These are phyloP conservation scores for Entelurus aequoreus DNA, from an alignment of 2,113 vertebrate genomes.

Conservation along the genomic window DNA sequence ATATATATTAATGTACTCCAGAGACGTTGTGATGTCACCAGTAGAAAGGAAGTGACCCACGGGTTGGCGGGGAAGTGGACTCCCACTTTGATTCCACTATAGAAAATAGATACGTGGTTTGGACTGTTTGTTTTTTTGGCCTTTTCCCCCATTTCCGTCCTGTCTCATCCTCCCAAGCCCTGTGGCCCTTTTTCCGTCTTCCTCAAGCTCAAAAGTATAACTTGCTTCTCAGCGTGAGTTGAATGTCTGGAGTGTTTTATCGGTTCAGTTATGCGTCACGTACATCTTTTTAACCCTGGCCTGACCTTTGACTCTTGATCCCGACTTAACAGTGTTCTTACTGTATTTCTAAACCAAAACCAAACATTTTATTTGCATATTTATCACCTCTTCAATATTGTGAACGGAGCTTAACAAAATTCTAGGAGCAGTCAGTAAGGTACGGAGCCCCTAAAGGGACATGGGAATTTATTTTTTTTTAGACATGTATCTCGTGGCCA, in stretches of 20 bases:
- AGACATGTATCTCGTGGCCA: no score
- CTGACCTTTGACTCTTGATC: slow-evolving; percentile 28
- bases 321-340: background rate
- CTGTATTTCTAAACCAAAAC: no score
- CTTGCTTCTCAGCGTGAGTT: slow-evolving; percentile 17
- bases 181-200: slow-evolving; percentile 19
- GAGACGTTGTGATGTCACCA: slow-evolving; percentile 41
- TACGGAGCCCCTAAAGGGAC: no score
- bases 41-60: slow-evolving; percentile 53
- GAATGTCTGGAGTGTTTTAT: slow-evolving; percentile 30
- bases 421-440: no score
- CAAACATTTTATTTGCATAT: no score
- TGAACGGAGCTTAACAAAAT: no score
- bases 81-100: slow-evolving; percentile 61
- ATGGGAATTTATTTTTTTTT: no score
- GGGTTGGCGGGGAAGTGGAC: slow-evolving; percentile 56
- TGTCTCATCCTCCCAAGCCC: slow-evolving; percentile 14
- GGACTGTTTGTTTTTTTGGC: slow-evolving; percentile 56
- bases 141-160: slow-evolving; percentile 44
- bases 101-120: slow-evolving; percentile 41
- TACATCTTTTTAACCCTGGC: slow-evolving; percentile 26
- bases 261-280: slow-evolving; percentile 19
- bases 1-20: slow-evolving; percentile 17
- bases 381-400: no score
- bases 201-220: slow-evolving; percentile 7